A percentile compares a stretch with the other conserved stretches of the same genome.
Evolutionary conservation across 2,113 vertebrate species (phyloP).

Genomic region (Oxygymnocypris stewartii): DNA sequence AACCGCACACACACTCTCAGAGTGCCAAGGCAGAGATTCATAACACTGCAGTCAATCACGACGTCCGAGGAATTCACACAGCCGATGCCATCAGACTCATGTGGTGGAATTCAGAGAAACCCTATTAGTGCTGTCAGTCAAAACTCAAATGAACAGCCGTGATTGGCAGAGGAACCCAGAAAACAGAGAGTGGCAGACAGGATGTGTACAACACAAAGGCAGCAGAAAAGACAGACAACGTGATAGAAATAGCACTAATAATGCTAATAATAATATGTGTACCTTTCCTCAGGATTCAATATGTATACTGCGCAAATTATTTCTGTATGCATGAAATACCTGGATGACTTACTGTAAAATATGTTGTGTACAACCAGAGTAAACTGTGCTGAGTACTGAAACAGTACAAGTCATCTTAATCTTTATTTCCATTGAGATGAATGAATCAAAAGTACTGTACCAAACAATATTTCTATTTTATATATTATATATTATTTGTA

Average conservation of each 20-base stretch:
- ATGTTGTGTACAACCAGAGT: not conserved
- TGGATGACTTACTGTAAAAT: not conserved
- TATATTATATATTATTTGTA: no score
- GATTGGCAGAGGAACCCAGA: not conserved
- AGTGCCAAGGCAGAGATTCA: slow-evolving; percentile 23
- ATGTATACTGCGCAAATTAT: not conserved
- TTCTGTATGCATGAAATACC: not conserved
- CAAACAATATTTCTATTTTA: no score
- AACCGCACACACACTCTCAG: not conserved
- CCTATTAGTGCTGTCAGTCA: slow-evolving; percentile 49
- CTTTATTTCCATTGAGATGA: not conserved
- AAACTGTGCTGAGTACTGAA: not conserved
- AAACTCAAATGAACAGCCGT: slow-evolving; percentile 3
- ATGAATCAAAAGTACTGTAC: not conserved
- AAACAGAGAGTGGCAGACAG: not conserved
- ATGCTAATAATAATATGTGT: not conserved
- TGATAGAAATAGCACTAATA: no score
- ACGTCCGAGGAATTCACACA: slow-evolving; percentile 9
- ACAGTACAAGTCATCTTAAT: not conserved
- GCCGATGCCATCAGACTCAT: slow-evolving; percentile 29
- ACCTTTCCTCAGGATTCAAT: not conserved
- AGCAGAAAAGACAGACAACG: not conserved
- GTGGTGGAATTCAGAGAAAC: slow-evolving; percentile 38
- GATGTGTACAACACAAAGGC: not conserved
- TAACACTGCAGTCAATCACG: slow-evolving; percentile 40